Percentiles rank a stretch among this genome's conserved stretches.
phyloP scores from a whole-genome alignment of 2,888 invertebrate genomes.

The Cylloceria caligata region DNA sequence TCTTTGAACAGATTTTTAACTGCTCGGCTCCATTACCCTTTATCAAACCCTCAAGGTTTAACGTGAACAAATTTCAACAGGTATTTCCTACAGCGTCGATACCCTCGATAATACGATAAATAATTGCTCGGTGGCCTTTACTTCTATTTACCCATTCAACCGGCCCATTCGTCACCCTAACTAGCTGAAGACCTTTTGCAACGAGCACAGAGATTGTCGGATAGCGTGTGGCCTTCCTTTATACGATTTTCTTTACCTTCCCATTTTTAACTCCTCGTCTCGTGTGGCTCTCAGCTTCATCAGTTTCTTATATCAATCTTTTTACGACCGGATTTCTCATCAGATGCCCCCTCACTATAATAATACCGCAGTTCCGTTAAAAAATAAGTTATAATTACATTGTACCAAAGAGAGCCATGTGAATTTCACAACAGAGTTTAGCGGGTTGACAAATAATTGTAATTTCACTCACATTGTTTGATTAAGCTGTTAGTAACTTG shows the following conservation, averaged over 20 bases:
- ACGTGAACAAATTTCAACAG: conserved; percentile 23
- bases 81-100: not conserved
- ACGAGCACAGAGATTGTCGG: conserved; percentile 7
- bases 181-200: conserved; percentile 35
- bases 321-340: conserved; percentile 33
- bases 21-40: not conserved
- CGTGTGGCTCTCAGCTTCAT: conserved; percentile 7
- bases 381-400: conserved; percentile 21
- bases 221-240: not conserved
- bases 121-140: conserved; percentile 59
- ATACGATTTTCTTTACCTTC: not conserved
- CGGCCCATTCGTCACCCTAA: conserved; percentile 28
- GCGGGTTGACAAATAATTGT: conserved; percentile 40
- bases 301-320: conserved; percentile 52
- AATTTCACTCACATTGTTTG: conserved; percentile 54
- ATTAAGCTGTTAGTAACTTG: too few species aligned
- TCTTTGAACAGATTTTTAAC: conserved; percentile 1
- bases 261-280: conserved; percentile 33
- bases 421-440: not conserved
- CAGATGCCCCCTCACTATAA: not conserved
- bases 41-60: not conserved
- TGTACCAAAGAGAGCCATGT: not conserved
- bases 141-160: conserved; percentile 31
- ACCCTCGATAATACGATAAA: conserved; percentile 40
- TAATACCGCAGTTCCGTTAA: conserved; percentile 13